phyloP scores from a whole-genome alignment of 1,140 invertebrate species.

The Catajapyx aquilonaris region DNA sequence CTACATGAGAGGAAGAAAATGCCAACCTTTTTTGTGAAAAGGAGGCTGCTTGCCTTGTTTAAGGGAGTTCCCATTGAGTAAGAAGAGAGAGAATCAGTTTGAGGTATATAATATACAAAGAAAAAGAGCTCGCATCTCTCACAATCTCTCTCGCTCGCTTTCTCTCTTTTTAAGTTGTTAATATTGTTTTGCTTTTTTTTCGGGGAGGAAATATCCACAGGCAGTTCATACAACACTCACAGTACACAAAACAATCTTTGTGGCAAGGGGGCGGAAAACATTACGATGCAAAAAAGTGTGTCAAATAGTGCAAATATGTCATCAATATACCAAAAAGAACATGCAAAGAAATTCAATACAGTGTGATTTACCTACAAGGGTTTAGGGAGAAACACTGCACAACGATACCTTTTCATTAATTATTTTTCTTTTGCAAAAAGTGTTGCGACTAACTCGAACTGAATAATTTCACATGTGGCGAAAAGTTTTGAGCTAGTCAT shows the following conservation, averaged over 20 bases:
- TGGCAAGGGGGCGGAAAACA: too few species aligned
- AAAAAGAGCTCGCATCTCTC: conserved; percentile 1
- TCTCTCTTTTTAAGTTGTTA: background rate
- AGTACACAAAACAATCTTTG: conserved; percentile 18
- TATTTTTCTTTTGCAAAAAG: too few species aligned
- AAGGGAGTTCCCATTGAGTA: conserved; percentile 4
- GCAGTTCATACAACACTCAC: background rate
- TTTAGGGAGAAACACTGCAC: too few species aligned
- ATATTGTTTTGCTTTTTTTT: background rate
- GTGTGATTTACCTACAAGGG: too few species aligned
- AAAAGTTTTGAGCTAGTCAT: conserved; percentile 18
- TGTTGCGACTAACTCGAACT: too few species aligned
- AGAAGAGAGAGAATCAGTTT: conserved; percentile 1
- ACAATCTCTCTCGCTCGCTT: background rate
- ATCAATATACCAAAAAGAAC: too few species aligned
- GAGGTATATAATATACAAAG: background rate
- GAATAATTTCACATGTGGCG: conserved; percentile 21
- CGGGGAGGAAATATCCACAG: background rate
- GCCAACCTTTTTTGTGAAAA: conserved; percentile 27
- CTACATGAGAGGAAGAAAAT: conserved; percentile 6
- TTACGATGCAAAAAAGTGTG: too few species aligned
- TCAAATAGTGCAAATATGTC: too few species aligned
- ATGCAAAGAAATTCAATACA: too few species aligned
- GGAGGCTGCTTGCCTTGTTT: conserved; percentile 18
- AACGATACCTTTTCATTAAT: too few species aligned